A percentile compares a stretch with the other conserved stretches of the same genome.
Conservation (phyloP, 2,888 invertebrate genomes). For the Dryobotodes eremita region DNA sequence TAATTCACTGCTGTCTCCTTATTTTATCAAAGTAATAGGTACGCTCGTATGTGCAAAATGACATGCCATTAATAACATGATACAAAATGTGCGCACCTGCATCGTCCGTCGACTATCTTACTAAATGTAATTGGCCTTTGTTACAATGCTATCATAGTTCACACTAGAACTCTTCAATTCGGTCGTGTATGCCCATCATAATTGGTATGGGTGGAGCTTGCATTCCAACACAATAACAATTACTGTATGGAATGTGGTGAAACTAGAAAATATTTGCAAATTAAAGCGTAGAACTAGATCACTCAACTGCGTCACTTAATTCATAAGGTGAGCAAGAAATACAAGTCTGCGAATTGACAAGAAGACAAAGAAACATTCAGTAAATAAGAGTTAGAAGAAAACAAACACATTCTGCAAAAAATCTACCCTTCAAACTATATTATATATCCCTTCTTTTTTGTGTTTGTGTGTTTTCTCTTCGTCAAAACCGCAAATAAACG, state of each 20-base stretch:
- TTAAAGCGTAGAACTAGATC: conserved; percentile 78
- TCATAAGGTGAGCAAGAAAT: conserved; percentile 3
- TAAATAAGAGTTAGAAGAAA: neutral
- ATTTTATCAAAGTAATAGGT: conserved; percentile 60
- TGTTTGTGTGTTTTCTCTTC: no score
- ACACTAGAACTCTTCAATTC: conserved; percentile 65
- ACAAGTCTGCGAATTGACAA: conserved; percentile 2
- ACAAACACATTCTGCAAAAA: neutral
- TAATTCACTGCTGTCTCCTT: conserved; percentile 51
- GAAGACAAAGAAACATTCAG: neutral
- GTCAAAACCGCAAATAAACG: no score
- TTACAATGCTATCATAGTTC: conserved; percentile 30
- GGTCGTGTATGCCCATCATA: conserved; percentile 73
- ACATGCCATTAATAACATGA: conserved; percentile 71
- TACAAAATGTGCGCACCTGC: conserved; percentile 74
- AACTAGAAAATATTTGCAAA: conserved; percentile 85
- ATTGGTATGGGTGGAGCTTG: conserved; percentile 79
- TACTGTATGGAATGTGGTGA: conserved; percentile 83
- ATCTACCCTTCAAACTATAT: no score
- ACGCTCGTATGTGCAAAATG: conserved; percentile 64
- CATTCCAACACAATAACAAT: conserved; percentile 82
- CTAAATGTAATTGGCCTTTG: conserved; percentile 48
- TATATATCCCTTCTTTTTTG: no score
- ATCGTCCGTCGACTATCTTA: conserved; percentile 55
- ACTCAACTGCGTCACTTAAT: conserved; percentile 68